Evolutionary conservation across 2,797 vertebrate species (phyloP), one percentile per base, ranked within the genome.

Genomic region (Peromyscus nudipes): DNA sequence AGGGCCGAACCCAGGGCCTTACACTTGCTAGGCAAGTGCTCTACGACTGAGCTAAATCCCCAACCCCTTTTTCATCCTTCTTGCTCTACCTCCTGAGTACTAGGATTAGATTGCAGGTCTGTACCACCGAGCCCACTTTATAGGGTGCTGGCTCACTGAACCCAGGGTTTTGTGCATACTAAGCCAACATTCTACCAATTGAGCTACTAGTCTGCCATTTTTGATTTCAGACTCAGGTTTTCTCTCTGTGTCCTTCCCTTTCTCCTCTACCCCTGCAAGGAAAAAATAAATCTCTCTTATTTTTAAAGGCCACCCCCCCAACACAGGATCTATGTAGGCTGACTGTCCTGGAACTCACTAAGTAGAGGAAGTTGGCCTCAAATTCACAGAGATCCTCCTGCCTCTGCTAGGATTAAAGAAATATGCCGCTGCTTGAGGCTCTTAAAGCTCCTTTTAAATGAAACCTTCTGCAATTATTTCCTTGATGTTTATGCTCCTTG

Each of bases 401-500:
- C 69, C n/a, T 73, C 37, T 73, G 69, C n/a, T 73, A 19, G 8
- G 19, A 73, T 40, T 40, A 40, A 40, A 73, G 21, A 17, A 1
- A 40, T 40, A 19, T 37, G 67, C 67, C 67, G 19, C 14, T 69
- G 34, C 31, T 73, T 4, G 37, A 37, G n/a, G n/a, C 21, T 40
- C 10, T 84, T 75, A 64, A 23, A 57, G 14, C n/a, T 60, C 37
- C 80, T 76, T 94, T 77, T 43, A 91, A 95, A 88, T 71, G 46
- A 43, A 81, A 76, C 75, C 23, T 52, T 84, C 27, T 49, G 43
- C 75, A 7, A 13, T 92, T 60, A 75, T 81, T 2, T 57, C 43
- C 49, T 88, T 85, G 71, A 64, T 27, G 19, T 73, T 92, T 96
- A 65, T 84, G n/a, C 69, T 71, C 43, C 85, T 95, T 96, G 85